Evolutionary conservation across 2,113 vertebrate species (phyloP).

Genomic region (Microtus montanus): DNA sequence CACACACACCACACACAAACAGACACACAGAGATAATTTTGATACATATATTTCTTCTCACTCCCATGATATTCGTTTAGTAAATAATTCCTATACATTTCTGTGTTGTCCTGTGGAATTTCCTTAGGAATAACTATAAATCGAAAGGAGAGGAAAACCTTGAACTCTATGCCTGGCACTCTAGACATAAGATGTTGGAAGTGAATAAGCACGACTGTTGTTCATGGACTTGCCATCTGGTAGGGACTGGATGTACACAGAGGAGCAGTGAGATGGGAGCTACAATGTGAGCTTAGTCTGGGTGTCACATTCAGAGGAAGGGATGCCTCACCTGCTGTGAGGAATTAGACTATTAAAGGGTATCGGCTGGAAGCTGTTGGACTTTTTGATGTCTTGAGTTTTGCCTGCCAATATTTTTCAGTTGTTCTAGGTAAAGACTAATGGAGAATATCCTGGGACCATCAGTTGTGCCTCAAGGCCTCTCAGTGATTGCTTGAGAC

Average conservation of each 20-base stretch:
- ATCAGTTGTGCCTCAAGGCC: background rate
- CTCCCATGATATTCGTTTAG: background rate
- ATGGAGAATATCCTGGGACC: background rate
- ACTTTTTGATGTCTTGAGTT: background rate
- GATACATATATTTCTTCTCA: background rate
- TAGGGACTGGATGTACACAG: background rate
- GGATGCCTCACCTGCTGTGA: background rate
- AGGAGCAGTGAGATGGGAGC: background rate
- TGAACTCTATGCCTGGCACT: background rate
- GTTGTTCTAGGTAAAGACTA: background rate
- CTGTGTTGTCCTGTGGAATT: background rate
- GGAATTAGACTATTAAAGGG: no score
- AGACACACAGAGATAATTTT: background rate
- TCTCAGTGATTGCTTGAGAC: background rate
- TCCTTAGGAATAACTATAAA: background rate
- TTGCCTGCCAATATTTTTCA: background rate
- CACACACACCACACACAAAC: background rate
- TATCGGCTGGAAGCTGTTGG: background rate
- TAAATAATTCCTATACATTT: background rate
- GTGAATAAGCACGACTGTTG: background rate
- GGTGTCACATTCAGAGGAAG: background rate
- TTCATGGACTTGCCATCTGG: background rate
- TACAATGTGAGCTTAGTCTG: background rate
- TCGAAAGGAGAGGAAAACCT: background rate
- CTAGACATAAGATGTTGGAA: background rate